phyloP scores from a whole-genome alignment of 2,113 vertebrate genomes.

The Otus sunia region DNA sequence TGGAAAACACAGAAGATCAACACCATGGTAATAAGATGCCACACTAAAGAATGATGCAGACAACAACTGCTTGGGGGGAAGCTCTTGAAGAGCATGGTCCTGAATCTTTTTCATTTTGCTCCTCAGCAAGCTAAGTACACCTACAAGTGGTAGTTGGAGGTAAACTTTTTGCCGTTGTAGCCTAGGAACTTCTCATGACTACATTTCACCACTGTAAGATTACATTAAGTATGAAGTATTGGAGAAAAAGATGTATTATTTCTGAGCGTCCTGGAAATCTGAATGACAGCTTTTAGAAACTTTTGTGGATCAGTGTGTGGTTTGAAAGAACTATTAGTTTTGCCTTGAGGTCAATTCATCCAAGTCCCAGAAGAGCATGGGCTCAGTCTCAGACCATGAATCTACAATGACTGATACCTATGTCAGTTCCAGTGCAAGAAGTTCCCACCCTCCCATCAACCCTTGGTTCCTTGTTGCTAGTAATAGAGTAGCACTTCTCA shows the following conservation, averaged over 20 bases:
- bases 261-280: neutral
- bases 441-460: neutral
- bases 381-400: neutral
- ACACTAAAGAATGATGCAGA: neutral
- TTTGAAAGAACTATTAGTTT: neutral
- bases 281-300: neutral
- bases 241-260: neutral
- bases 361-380: neutral
- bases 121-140: neutral
- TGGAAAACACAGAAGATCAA: neutral
- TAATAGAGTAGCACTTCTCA: neutral
- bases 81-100: neutral
- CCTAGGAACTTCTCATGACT: neutral
- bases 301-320: neutral
- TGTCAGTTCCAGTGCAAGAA: neutral
- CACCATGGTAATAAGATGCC: neutral
- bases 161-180: neutral
- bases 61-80: neutral
- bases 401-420: neutral
- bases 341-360: neutral
- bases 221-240: neutral
- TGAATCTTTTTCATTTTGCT: neutral
- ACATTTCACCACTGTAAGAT: neutral
- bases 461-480: neutral
- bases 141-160: neutral